Conservation (phyloP, 2,797 vertebrate genomes). For the Sebastes kiyomatsui region DNA sequence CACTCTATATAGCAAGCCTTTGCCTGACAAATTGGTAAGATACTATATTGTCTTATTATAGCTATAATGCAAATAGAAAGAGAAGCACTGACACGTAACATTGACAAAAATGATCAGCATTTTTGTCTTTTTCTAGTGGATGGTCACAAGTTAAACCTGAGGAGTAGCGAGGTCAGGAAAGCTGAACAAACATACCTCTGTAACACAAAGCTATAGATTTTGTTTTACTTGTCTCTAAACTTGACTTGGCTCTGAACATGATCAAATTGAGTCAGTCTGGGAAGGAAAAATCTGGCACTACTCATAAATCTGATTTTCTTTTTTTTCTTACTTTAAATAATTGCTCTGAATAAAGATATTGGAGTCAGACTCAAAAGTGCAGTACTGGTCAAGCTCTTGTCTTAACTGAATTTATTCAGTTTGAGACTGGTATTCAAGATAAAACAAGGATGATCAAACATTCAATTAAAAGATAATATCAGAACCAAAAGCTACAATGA, state of each 20-base stretch:
- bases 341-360: background rate
- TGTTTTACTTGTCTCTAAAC: background rate
- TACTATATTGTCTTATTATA: background rate
- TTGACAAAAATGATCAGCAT: background rate
- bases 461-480: slow-evolving; percentile 30
- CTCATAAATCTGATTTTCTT: background rate
- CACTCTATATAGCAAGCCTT: background rate
- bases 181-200: background rate
- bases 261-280: background rate
- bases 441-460: background rate
- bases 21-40: background rate
- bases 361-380: background rate
- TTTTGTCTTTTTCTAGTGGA: background rate
- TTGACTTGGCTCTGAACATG: background rate
- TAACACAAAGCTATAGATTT: background rate
- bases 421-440: background rate
- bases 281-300: background rate
- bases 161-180: background rate
- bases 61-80: background rate
- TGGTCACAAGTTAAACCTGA: background rate
- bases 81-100: too few species aligned
- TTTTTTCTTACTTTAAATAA: background rate
- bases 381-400: background rate
- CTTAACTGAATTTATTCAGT: background rate
- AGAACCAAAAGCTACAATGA: background rate